Evolutionary conservation across 2,113 vertebrate genomes (phyloP), one percentile per base, ranked within the genome.

Genomic region (human): DNA sequence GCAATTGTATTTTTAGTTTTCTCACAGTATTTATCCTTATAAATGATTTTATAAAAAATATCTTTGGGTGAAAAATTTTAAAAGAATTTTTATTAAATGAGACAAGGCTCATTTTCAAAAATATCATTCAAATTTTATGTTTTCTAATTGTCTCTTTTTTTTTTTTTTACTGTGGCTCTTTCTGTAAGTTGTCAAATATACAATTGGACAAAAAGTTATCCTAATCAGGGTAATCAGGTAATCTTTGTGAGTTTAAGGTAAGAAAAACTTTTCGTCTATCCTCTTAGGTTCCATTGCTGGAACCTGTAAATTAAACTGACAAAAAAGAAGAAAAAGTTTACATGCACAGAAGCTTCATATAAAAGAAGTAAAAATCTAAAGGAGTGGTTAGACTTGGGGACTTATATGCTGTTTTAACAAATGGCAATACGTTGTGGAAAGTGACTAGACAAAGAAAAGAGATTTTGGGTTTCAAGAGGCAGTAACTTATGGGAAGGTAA

Each of bases 21-120:
- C 32, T 87, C 13, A 64, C 17, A 87, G 50, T 79, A 50, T 73
- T 70, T 96, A 8, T 52, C 18, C 43, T 79, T 92, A 45, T 43
- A 96, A 87, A 75, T 50, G 18, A 86, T 90, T 13, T 68, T 78
- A 73, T 55, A 82, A 82, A 68, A 89, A 87, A 79, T 95, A 72
- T n/a, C 8, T 57, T 70, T 2, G 0, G 8, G 18, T 16, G 88
- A 55, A 85, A 14, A 22, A 38, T 88, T 93, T 59, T 70, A 45
- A 40, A 68, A 82, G 11, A 68, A 90, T 55, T 88, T 78, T 81
- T 81, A 84, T 59, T 82, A 79, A 91, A 57, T 90, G 43, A 88
- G 1, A 4, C 8, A 89, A 91, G 22, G 12, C 20, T 11, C 68
- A 52, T 86, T 96, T 94, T 85, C 50, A 91, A 79, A 10, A 78